Evolutionary conservation across 2,797 vertebrate genomes (phyloP), one percentile per base, ranked within the genome.

Genomic region (Galaxias olidus): DNA sequence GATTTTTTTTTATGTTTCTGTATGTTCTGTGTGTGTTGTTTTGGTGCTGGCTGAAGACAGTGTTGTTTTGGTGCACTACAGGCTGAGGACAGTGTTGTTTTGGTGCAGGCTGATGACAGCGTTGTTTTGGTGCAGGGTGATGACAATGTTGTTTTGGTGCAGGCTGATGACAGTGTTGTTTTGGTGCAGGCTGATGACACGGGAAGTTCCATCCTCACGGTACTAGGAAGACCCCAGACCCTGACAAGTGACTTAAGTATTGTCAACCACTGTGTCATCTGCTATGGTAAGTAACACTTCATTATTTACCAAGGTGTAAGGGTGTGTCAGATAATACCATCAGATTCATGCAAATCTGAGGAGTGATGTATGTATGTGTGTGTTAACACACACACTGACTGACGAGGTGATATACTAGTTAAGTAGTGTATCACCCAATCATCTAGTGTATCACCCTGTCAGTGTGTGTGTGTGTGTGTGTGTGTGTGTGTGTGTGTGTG

Each of bases 401-500:
- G n/a, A n/a, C n/a, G n/a, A n/a, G n/a, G n/a, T n/a, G n/a, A n/a
- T n/a, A n/a, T n/a, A n/a, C n/a, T n/a, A n/a, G n/a, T 30, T 30
- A 30, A 30, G 3, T 30, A 30, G 30, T 30, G 6, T 6, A 30
- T 30, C 30, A 30, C 30, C 30, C 30, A 30, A 6, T 30, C 30
- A 30, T 3, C 30, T 30, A 30, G 30, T 30, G 6, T 6, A 30
- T 30, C 30, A 30, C 30, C 30, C 30, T 3, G 30, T 30, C 30
- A 30, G 30, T 30, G 30, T 30, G 30, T 30, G 30, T 30, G 47
- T 13, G 47, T 13, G 12, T 47, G 18, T 7, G 30, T 30, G 17
- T 20, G 8, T 19, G 56, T n/a, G 79, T 96, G 96, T 96, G 77
- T 86, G 30, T 97, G n/a, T n/a, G n/a, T n/a, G n/a, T n/a, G n/a